Base-by-base conservation (phyloP, 1,140 invertebrate genomes). In the Scaptomyza graminum region DNA sequence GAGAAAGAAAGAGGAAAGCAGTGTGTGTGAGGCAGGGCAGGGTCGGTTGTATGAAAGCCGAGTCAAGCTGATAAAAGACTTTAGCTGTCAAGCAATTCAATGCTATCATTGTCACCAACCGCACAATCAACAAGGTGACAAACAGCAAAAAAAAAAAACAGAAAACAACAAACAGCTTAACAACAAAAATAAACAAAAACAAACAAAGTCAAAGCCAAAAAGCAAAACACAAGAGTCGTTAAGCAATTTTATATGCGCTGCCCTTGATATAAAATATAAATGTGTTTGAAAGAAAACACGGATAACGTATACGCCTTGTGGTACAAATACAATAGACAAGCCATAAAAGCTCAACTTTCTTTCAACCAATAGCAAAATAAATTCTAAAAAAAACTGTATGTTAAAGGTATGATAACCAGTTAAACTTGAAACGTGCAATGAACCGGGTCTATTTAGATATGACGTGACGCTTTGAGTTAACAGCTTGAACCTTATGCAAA, bases 191-290 rank as follows among this genome's bases (percentile, higher is more conserved):
- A 22, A 22, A 51, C 57, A 64, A 55, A 39, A 55, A 51, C 59
- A 57, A 55, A 54, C 55, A 59, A 57, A 25, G 25, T 25, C 18
- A 28, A 44, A 72, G 37, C 15, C 55, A 41, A 54, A 68, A 65
- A 50, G 44, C 66, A 47, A 69, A 63, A 54, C 25, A 54, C 9
- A 83, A 82, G 82, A 71, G 77, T 85, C 69, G 76, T 85, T 82
- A 68, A 87, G 82, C 78, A 87, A 87, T 87, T 82, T 87, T 78
- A 87, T 87, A 87, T 51, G 82, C 37, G 43, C 37, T 83, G 80
- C 76, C 82, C 82, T 85, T 85, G 82, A 85, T 75, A 76, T 68
- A 18, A 69, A 61, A 55, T 22, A 3, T 3, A 31, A 31, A 31
- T 31, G 28, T 6, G 5, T 6, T 31, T n/a, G n/a, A n/a, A 66